Conservation (phyloP, 1,140 invertebrate species). For the Philaenus spumarius region DNA sequence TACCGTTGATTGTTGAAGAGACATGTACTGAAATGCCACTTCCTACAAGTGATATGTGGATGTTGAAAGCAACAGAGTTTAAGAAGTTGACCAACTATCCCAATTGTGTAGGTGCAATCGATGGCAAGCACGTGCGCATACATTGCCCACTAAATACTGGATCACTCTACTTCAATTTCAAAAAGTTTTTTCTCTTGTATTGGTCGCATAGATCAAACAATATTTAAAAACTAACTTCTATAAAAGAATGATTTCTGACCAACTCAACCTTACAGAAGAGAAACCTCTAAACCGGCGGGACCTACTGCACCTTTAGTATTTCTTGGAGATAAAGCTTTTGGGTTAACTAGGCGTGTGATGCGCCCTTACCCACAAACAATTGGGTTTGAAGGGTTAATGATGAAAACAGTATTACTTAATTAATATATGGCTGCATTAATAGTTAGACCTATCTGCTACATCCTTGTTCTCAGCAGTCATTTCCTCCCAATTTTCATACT, state of each 20-base stretch:
- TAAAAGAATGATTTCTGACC: neutral
- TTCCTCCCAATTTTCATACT: too few relatives aligned
- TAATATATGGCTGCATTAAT: too few relatives aligned
- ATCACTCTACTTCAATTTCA: slow-evolving; percentile 40
- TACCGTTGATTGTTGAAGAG: slow-evolving; percentile 19
- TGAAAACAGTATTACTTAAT: too few relatives aligned
- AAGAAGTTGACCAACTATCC: slow-evolving; percentile 31
- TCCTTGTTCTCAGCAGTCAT: too few relatives aligned
- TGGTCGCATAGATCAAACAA: slow-evolving; percentile 32
- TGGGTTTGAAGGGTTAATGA: too few relatives aligned
- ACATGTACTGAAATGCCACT: slow-evolving; percentile 15
- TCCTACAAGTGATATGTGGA: slow-evolving; percentile 13
- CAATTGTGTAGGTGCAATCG: slow-evolving; percentile 35
- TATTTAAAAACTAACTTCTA: slow-evolving; percentile 1
- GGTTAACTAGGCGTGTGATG: slow-evolving; percentile 33
- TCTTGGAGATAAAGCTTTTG: slow-evolving; percentile 41
- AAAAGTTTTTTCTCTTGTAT: slow-evolving; percentile 38
- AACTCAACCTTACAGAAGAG: neutral
- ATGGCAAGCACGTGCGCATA: slow-evolving; percentile 39
- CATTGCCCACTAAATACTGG: slow-evolving; percentile 38
- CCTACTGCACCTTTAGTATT: slow-evolving; percentile 14
- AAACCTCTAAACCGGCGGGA: neutral
- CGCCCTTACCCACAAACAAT: slow-evolving; percentile 26
- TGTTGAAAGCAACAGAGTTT: neutral
- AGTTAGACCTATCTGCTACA: too few relatives aligned